These are phyloP conservation scores for Penaeus chinensis DNA, from an alignment of 1,140 invertebrate genomes.

Conservation along the genomic window DNA sequence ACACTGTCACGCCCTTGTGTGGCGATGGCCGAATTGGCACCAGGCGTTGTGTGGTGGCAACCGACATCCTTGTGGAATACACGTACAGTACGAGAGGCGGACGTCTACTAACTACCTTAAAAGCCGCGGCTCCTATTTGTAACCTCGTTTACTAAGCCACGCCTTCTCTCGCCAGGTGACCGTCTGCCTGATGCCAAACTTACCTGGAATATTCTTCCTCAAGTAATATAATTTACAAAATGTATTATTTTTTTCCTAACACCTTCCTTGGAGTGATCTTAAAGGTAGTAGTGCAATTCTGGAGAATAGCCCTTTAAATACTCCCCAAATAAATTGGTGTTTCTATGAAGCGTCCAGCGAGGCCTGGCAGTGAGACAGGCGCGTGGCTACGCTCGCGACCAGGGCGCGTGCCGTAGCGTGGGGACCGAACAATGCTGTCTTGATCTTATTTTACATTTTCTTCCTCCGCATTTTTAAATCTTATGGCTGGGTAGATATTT, in stretches of 20 bases:
- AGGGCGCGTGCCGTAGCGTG: slow-evolving; percentile 61
- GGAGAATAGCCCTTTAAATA: slow-evolving; percentile 3
- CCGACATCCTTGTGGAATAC: slow-evolving; percentile 60
- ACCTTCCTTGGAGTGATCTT: not conserved
- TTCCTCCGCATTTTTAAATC: not conserved
- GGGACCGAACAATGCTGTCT: slow-evolving; percentile 14
- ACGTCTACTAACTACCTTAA: slow-evolving; percentile 53
- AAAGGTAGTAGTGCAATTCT: not conserved
- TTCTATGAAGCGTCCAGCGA: slow-evolving; percentile 21
- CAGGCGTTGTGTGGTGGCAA: slow-evolving; percentile 59
- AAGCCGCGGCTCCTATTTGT: slow-evolving; percentile 54
- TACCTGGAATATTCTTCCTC: not conserved
- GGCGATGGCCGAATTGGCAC: slow-evolving; percentile 63
- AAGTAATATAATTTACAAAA: not conserved
- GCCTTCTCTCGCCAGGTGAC: slow-evolving; percentile 24
- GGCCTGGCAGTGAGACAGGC: slow-evolving; percentile 41
- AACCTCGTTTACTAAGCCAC: slow-evolving; percentile 41
- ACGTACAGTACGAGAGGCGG: slow-evolving; percentile 24
- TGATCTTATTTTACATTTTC: slow-evolving; percentile 15
- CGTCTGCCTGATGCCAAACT: slow-evolving; percentile 25
- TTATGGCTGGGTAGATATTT: not conserved
- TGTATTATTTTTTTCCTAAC: not conserved
- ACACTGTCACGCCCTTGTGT: slow-evolving; percentile 51
- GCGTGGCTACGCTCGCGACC: slow-evolving; percentile 61
- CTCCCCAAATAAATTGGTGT: not conserved